Conservation (phyloP, 1,140 invertebrate species). For the Ridgeia piscesae region DNA sequence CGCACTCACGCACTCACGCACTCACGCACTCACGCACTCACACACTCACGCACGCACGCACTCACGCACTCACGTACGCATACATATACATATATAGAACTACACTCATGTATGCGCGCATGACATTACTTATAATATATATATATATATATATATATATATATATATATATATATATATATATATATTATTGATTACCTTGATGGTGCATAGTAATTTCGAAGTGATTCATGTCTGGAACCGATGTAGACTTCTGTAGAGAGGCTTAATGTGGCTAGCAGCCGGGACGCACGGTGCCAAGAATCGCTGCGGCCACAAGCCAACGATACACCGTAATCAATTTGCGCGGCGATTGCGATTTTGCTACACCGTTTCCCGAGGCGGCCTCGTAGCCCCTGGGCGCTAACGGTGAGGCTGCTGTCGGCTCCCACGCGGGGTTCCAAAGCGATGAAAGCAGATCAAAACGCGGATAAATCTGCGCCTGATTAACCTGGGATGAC, state of each 20-base stretch:
- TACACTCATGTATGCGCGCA: too few species aligned
- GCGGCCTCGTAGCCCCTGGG: background rate
- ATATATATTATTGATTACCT: too few species aligned
- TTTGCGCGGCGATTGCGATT: background rate
- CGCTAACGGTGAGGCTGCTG: background rate
- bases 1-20: too few species aligned
- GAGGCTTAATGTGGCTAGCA: background rate
- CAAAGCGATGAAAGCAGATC: background rate
- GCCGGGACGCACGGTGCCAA: background rate
- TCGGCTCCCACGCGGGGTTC: background rate
- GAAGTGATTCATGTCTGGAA: background rate
- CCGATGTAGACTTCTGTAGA: too few species aligned
- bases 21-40: too few species aligned
- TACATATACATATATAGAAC: too few species aligned
- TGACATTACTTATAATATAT: too few species aligned
- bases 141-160: too few species aligned
- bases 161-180: too few species aligned
- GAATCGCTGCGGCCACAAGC: background rate
- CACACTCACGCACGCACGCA: too few species aligned
- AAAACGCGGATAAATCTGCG: background rate
- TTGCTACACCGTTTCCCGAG: background rate
- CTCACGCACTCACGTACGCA: too few species aligned
- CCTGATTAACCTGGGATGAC: background rate
- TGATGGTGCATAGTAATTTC: background rate
- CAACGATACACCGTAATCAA: background rate